Conservation (phyloP, 1,140 invertebrate species). For the Ostrea edulis region DNA sequence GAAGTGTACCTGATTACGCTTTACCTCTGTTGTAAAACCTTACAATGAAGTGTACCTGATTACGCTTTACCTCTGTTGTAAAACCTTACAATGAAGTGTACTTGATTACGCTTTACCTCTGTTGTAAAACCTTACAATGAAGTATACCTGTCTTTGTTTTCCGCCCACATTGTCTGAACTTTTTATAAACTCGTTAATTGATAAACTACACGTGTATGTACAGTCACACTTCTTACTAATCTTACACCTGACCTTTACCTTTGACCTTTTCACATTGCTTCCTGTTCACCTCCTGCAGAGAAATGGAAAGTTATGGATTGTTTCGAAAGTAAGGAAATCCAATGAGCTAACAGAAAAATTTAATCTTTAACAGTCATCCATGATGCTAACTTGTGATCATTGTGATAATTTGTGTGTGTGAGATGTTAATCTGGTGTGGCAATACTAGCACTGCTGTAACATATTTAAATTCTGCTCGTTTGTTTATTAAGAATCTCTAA, state of each 20-base stretch:
- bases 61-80: not conserved
- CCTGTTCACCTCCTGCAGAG: slow-evolving; percentile 2
- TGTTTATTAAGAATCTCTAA: not conserved
- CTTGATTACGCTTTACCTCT: no score
- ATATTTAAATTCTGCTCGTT: not conserved
- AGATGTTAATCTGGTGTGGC: not conserved
- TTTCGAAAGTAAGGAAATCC: slow-evolving; percentile 38
- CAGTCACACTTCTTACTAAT: not conserved
- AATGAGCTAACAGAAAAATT: not conserved
- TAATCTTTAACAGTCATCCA: not conserved
- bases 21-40: not conserved
- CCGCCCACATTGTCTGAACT: not conserved
- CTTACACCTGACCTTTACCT: not conserved
- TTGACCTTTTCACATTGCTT: not conserved
- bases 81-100: not conserved
- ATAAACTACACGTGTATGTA: not conserved
- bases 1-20: not conserved
- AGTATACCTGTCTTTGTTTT: not conserved
- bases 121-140: not conserved
- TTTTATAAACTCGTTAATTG: not conserved
- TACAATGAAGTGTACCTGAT: no score
- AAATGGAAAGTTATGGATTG: slow-evolving; percentile 35
- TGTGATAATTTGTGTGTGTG: not conserved
- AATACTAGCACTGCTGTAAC: not conserved
- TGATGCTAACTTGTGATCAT: not conserved